Conservation (phyloP, 2,888 invertebrate genomes). For the Junonia oenone region DNA sequence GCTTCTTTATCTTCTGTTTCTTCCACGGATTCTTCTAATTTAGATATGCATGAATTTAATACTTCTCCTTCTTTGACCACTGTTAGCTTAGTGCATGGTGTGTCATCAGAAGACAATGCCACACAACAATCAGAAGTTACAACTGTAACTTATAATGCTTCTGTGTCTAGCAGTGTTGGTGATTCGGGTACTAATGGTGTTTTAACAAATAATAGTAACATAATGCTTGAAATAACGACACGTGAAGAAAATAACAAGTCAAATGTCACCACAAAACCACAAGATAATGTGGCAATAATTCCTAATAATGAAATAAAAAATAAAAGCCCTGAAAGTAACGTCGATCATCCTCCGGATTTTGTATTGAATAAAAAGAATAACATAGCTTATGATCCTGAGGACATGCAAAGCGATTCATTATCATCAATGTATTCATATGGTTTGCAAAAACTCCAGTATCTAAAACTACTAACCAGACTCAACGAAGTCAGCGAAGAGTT, state of each 20-base stretch:
- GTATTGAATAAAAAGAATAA: constrained; percentile 31
- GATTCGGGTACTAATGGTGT: constrained; percentile 49
- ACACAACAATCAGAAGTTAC: constrained; percentile 40
- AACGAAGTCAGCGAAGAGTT: constrained; percentile 60
- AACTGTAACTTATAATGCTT: constrained; percentile 50
- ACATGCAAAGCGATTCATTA: constrained; percentile 66
- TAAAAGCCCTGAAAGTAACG: constrained; percentile 30
- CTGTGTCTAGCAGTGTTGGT: constrained; percentile 49
- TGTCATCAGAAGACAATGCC: constrained; percentile 41
- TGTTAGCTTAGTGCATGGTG: constrained; percentile 74
- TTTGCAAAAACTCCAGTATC: constrained; percentile 61
- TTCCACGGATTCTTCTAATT: constrained; percentile 62
- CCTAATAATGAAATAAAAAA: constrained; percentile 25
- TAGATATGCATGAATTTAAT: constrained; percentile 74
- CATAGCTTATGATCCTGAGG: constrained; percentile 61
- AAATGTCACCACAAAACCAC: constrained; percentile 17
- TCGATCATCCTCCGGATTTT: constrained; percentile 42
- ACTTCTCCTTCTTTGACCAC: constrained; percentile 61
- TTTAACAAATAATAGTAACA: constrained; percentile 47
- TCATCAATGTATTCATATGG: constrained; percentile 65
- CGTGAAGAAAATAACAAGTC: constrained; percentile 21
- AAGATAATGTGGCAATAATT: constrained; percentile 15
- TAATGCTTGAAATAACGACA: constrained; percentile 30
- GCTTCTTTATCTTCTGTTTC: constrained; percentile 67
- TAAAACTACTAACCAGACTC: constrained; percentile 56